Evolutionary conservation across 2,113 vertebrate species (phyloP).

Genomic region (Hyla sarda): DNA sequence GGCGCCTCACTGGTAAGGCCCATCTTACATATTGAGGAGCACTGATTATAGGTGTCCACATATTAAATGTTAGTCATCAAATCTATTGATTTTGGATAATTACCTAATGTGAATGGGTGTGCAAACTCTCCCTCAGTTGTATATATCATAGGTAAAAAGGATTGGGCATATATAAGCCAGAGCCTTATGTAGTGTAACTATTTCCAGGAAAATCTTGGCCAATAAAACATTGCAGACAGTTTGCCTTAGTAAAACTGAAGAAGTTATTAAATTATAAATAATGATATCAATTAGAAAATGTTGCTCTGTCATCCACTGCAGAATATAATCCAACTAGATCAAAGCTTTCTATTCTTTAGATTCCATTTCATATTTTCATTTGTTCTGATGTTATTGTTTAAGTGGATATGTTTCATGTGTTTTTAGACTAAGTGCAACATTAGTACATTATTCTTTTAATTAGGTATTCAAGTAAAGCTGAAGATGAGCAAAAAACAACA

Average conservation of each 20-base stretch:
- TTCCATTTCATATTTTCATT: neutral
- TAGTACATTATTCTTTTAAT: neutral
- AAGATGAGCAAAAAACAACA: neutral
- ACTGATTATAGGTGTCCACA: no score
- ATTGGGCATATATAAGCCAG: no score
- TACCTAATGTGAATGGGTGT: no score
- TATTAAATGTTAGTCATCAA: no score
- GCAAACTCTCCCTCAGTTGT: no score
- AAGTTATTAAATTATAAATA: constrained; percentile 35
- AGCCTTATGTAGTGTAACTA: neutral
- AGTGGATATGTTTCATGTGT: neutral
- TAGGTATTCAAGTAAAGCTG: neutral
- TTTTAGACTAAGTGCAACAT: neutral
- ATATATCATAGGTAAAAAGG: no score
- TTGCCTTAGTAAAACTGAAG: constrained; percentile 3
- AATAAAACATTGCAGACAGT: neutral
- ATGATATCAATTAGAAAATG: constrained; percentile 30
- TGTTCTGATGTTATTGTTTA: neutral
- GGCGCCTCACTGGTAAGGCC: no score
- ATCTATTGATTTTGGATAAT: no score
- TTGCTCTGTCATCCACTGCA: constrained; percentile 6
- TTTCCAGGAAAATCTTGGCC: neutral
- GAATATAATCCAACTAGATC: neutral
- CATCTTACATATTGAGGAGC: no score
- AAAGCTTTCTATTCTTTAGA: constrained; percentile 15